Evolutionary conservation across 2,113 vertebrate species (phyloP).

Genomic region (Bostrychus sinensis): DNA sequence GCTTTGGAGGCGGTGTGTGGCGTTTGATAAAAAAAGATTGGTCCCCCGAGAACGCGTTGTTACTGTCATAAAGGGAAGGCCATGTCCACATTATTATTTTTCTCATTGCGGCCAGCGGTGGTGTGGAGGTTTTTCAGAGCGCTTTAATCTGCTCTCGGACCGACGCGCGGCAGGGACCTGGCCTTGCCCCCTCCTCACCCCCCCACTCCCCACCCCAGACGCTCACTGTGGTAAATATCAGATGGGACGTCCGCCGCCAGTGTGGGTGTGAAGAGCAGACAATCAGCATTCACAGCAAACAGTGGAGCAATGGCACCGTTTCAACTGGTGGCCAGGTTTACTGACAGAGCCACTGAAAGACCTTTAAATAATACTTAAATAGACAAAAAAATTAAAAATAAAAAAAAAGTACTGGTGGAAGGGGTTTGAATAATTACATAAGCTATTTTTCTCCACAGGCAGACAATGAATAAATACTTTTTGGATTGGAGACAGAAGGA

Average conservation of each 20-base stretch:
- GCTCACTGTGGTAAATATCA: constrained; percentile 72
- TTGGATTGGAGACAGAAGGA: too few species aligned
- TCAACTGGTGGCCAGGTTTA: constrained; percentile 52
- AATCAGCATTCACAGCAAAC: constrained; percentile 61
- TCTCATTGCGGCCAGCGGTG: constrained; percentile 69
- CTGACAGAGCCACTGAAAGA: constrained; percentile 14
- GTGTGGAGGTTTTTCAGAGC: constrained; percentile 68
- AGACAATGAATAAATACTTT: too few species aligned
- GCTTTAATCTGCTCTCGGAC: constrained; percentile 79
- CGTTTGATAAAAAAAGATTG: constrained; percentile 77
- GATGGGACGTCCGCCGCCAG: constrained; percentile 50
- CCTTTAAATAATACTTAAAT: neutral
- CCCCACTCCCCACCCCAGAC: constrained; percentile 67
- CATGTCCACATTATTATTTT: constrained; percentile 80
- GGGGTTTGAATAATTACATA: too few species aligned
- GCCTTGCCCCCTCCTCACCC: constrained; percentile 77
- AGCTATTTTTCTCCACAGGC: too few species aligned
- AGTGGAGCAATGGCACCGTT: constrained; percentile 33
- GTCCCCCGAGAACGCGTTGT: constrained; percentile 78
- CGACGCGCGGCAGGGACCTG: constrained; percentile 73
- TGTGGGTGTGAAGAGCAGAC: constrained; percentile 19
- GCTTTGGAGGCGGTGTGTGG: constrained; percentile 60
- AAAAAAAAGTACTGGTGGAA: too few species aligned
- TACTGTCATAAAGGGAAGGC: constrained; percentile 80
- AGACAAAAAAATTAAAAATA: too few species aligned